Evolutionary conservation across 1,140 invertebrate species (phyloP).

Genomic region (Anthonomus grandis): DNA sequence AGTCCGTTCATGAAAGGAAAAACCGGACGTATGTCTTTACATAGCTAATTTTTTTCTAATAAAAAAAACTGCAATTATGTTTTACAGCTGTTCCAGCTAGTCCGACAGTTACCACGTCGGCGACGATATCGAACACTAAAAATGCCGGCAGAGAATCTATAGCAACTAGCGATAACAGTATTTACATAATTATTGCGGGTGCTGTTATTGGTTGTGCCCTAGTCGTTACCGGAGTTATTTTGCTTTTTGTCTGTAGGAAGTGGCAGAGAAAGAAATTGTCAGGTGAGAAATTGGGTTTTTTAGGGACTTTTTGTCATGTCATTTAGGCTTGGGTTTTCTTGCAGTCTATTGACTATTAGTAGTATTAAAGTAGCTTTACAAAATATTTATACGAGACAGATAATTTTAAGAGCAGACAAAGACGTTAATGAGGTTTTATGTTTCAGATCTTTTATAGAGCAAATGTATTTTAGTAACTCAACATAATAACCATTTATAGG

Average conservation of each 20-base stretch:
- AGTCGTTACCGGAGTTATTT: slow-evolving; percentile 49
- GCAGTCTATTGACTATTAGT: no score
- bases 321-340: no score
- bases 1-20: slow-evolving; percentile 73
- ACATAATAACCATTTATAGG: no score
- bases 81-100: slow-evolving; percentile 21
- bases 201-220: slow-evolving; percentile 52
- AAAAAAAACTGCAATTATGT: no score
- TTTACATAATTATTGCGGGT: slow-evolving; percentile 59
- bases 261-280: slow-evolving; percentile 42
- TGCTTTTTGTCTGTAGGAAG: slow-evolving; percentile 53
- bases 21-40: slow-evolving; percentile 57
- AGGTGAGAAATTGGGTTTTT: slow-evolving; percentile 25
- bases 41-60: slow-evolving; percentile 7
- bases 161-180: slow-evolving; percentile 45
- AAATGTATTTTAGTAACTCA: no score
- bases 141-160: slow-evolving; percentile 42
- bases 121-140: slow-evolving; percentile 22
- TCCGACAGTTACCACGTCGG: slow-evolving; percentile 13
- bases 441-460: no score
- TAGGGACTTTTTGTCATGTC: no score
- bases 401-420: no score
- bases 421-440: no score
- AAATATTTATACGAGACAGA: no score
- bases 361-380: no score